phyloP scores from a whole-genome alignment of 2,113 vertebrate species.

The Alethe diademata region DNA sequence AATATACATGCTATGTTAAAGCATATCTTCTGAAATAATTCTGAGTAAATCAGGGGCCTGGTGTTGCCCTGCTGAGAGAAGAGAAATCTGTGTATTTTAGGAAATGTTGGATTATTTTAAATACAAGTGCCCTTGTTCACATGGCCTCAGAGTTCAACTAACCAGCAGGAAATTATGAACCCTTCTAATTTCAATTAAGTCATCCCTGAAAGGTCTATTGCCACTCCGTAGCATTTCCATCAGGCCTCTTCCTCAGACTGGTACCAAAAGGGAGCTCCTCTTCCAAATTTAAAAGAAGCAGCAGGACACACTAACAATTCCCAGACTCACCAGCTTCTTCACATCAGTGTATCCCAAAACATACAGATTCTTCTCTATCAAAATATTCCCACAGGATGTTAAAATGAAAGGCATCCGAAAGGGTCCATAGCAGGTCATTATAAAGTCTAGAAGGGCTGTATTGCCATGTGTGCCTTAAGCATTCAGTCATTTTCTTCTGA shows the following conservation, averaged over 20 bases:
- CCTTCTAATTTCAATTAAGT: not conserved
- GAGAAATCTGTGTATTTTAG: constrained; percentile 31
- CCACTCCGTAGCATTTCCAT: not conserved
- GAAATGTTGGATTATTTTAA: constrained; percentile 15
- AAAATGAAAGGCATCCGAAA: not conserved
- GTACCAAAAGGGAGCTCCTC: not conserved
- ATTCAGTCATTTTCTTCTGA: not conserved
- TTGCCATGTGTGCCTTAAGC: not conserved
- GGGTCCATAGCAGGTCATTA: not conserved
- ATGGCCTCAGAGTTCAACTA: constrained; percentile 56
- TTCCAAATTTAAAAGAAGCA: not conserved
- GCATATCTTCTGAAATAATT: constrained; percentile 34
- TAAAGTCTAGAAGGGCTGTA: not conserved
- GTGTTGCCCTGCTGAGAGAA: constrained; percentile 45
- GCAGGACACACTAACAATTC: not conserved
- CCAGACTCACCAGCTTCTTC: not conserved
- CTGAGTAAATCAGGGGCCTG: not conserved
- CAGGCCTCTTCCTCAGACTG: not conserved
- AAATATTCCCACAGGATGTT: not conserved
- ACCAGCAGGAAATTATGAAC: constrained; percentile 21
- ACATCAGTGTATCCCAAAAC: not conserved
- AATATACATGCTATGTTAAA: not conserved
- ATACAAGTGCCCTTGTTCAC: constrained; percentile 26
- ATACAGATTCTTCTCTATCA: not conserved
- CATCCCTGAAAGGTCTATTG: not conserved